Evolutionary conservation across 2,888 invertebrate species (phyloP).

Genomic region (Artemia sinica): DNA sequence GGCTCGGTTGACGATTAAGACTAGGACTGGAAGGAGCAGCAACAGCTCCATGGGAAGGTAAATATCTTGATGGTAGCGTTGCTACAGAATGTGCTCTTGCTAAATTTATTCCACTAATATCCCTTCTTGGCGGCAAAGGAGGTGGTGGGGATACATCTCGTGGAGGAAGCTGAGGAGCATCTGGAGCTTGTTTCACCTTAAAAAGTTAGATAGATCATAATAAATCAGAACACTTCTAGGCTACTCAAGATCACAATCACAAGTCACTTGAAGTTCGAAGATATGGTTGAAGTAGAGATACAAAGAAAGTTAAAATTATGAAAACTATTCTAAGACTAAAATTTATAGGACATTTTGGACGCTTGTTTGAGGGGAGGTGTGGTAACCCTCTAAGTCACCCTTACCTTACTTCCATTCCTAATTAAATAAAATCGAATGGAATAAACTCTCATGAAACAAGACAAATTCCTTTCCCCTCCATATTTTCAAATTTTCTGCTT

Average conservation of each 20-base stretch:
- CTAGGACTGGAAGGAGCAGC: constrained; percentile 16
- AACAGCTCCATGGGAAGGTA: constrained; percentile 16
- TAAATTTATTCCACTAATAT: constrained; percentile 22
- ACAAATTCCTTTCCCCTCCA: too few relatives aligned
- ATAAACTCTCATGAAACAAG: too few relatives aligned
- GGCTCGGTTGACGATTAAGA: not conserved
- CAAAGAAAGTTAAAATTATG: too few relatives aligned
- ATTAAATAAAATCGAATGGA: too few relatives aligned
- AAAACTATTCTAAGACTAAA: too few relatives aligned
- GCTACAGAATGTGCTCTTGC: constrained; percentile 20
- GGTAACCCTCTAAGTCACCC: too few relatives aligned
- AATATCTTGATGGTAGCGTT: constrained; percentile 16
- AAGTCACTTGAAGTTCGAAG: too few relatives aligned
- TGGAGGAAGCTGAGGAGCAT: constrained; percentile 50
- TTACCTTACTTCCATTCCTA: too few relatives aligned
- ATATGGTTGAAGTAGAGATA: too few relatives aligned
- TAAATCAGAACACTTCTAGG: not conserved
- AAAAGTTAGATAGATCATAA: constrained; percentile 22
- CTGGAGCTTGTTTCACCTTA: constrained; percentile 43
- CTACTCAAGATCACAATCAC: not conserved
- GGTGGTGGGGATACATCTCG: constrained; percentile 47
- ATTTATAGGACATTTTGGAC: too few relatives aligned
- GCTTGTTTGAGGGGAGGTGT: too few relatives aligned
- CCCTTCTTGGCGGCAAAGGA: constrained; percentile 44
- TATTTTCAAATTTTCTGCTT: too few relatives aligned